phyloP scores from a whole-genome alignment of 1,140 invertebrate genomes.

The Anoplolepis gracilipes region DNA sequence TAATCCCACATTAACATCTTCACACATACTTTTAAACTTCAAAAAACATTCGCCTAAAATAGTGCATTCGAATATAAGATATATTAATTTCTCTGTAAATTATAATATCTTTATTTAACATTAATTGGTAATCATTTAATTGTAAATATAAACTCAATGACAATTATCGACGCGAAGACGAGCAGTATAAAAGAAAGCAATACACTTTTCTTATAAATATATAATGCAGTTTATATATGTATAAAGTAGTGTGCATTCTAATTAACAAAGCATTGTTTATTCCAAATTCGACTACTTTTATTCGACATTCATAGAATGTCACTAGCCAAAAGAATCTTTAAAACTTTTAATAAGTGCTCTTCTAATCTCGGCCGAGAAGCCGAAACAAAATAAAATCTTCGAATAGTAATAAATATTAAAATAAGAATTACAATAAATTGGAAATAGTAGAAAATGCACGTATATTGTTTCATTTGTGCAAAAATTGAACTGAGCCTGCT shows the following conservation, averaged over 20 bases:
- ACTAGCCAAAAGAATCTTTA: not conserved
- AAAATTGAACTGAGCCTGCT: too few species aligned
- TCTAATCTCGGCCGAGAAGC: too few species aligned
- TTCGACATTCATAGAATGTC: not conserved
- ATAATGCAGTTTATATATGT: not conserved
- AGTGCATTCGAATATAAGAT: not conserved
- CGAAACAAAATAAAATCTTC: too few species aligned
- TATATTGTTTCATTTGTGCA: too few species aligned
- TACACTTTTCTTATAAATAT: not conserved
- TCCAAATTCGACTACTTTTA: not conserved
- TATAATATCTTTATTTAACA: not conserved
- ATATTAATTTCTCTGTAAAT: not conserved
- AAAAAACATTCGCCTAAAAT: not conserved
- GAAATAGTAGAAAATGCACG: too few species aligned
- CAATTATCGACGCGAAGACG: not conserved
- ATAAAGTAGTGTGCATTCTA: not conserved
- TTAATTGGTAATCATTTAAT: conserved; percentile 4
- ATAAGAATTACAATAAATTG: too few species aligned
- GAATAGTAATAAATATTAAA: too few species aligned
- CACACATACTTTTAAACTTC: not conserved
- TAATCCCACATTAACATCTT: too few species aligned
- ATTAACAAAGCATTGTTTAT: conserved; percentile 3
- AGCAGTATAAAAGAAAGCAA: not conserved
- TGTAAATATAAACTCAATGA: not conserved
- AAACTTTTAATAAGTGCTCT: not conserved